phyloP scores from a whole-genome alignment of 2,888 invertebrate genomes.

The Brachyptera putata region DNA sequence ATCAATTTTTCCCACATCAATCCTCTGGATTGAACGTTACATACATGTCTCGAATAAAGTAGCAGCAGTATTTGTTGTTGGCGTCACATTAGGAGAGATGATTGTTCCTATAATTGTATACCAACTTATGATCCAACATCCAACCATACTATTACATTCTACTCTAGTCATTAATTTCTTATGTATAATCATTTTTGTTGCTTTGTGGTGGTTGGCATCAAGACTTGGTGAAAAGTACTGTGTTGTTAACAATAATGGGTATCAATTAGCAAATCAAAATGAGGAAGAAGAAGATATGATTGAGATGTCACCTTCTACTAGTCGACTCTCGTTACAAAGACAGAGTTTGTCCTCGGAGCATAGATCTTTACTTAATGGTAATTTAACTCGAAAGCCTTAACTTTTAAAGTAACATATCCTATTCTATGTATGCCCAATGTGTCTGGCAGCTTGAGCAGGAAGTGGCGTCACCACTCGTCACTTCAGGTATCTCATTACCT shows the following conservation, averaged over 20 bases:
- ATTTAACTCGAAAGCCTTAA: constrained; percentile 23
- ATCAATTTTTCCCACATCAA: constrained; percentile 46
- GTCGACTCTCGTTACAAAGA: background rate
- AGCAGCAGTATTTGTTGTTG: constrained; percentile 45
- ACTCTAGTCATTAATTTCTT: constrained; percentile 39
- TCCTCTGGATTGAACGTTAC: constrained; percentile 47
- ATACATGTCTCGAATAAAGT: constrained; percentile 45
- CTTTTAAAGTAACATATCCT: no score
- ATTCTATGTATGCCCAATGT: no score
- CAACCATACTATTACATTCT: constrained; percentile 43
- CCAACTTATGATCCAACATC: constrained; percentile 40
- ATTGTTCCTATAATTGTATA: constrained; percentile 43
- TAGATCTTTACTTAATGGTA: constrained; percentile 27
- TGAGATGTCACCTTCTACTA: constrained; percentile 27
- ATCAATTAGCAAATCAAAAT: constrained; percentile 36
- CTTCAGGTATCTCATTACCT: no score
- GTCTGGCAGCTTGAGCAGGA: no score
- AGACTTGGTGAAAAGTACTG: constrained; percentile 36
- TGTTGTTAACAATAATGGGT: constrained; percentile 32
- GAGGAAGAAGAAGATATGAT: constrained; percentile 36
- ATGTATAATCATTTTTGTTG: constrained; percentile 38
- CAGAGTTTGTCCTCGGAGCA: constrained; percentile 26
- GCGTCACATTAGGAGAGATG: constrained; percentile 46
- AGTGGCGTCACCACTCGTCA: no score
- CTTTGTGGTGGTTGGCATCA: constrained; percentile 41